Evolutionary conservation across 2,888 invertebrate genomes (phyloP).

Genomic region (Lasius platythorax): DNA sequence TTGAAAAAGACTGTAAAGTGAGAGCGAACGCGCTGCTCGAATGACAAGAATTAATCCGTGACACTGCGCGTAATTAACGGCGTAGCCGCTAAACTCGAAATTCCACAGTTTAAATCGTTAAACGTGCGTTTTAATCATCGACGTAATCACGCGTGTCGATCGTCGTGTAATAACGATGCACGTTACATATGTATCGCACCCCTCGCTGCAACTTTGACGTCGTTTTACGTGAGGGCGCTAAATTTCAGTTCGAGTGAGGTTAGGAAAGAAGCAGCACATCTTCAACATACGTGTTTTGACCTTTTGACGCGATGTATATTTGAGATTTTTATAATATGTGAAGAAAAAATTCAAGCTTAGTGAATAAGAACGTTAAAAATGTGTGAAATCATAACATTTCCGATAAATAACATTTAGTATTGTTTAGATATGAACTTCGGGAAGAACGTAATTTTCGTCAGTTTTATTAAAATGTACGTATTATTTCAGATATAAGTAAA

Average conservation of each 20-base stretch:
- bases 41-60: conserved; percentile 16
- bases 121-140: neutral
- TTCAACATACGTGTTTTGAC: too few species aligned
- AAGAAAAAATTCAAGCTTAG: neutral
- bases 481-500: neutral
- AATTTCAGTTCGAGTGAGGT: conserved; percentile 13
- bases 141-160: conserved; percentile 12
- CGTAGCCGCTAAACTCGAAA: neutral
- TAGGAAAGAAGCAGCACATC: neutral
- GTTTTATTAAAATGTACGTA: neutral
- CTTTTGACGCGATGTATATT: neutral
- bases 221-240: conserved; percentile 53
- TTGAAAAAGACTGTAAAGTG: conserved; percentile 77
- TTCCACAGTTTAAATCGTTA: neutral
- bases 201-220: conserved; percentile 20
- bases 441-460: neutral
- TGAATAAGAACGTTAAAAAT: neutral
- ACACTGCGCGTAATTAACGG: conserved; percentile 3
- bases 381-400: neutral
- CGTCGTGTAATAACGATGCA: conserved; percentile 8
- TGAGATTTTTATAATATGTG: neutral
- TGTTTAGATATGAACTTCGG: neutral
- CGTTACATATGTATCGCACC: conserved; percentile 31
- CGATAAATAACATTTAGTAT: neutral
- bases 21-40: conserved; percentile 61